Base-by-base conservation (phyloP, 2,113 vertebrate genomes). In the Phylloscopus trochiloides region DNA sequence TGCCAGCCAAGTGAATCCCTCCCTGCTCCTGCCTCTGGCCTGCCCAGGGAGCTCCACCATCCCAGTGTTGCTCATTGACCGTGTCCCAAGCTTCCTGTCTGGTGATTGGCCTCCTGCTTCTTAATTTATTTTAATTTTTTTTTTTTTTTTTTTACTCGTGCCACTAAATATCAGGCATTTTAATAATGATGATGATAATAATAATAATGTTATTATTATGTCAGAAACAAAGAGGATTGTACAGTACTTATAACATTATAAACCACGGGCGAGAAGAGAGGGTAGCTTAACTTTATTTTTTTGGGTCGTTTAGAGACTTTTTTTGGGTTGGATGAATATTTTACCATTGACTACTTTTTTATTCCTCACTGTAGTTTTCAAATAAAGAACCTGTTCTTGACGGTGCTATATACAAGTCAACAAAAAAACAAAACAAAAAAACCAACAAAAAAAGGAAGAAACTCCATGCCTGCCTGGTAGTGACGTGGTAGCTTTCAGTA, bases 381-480 rank as follows among this genome's bases (percentile, higher is more conserved):
- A 91, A 99, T 97, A 88, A 98, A 98, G 98, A 98, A 98, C 97
- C 98, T 98, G 99, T 98, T 98, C 98, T 99, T 98, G 98, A 99
- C 98, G 99, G 99, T 99, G 99, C 99, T 99, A 98, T 98, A 97
- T 98, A 97, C 98, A 98, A 99, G 98, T 98, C 98, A 97, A 98
- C 58, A 61, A 26, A 51, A 54, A 54, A 52, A 10, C 18, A 24
- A 8, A 45, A 42, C 42, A 32, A 38, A 61, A 61, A 32, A 16
- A 34, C 17, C 17, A 52, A 51, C 3, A 25, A 50, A 26, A 15
- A 50, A 15, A 43, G 7, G 17, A 43, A 43, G 17, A n/a, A 97
- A 86, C 98, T 97, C 98, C 98, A 98, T 99, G 99, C 99, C 99
- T 99, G 99, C 99, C 99, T 99, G 98, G 98, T 99, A 98, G 99